Conservation (phyloP, 1,140 invertebrate genomes). For the Tribolium madens region DNA sequence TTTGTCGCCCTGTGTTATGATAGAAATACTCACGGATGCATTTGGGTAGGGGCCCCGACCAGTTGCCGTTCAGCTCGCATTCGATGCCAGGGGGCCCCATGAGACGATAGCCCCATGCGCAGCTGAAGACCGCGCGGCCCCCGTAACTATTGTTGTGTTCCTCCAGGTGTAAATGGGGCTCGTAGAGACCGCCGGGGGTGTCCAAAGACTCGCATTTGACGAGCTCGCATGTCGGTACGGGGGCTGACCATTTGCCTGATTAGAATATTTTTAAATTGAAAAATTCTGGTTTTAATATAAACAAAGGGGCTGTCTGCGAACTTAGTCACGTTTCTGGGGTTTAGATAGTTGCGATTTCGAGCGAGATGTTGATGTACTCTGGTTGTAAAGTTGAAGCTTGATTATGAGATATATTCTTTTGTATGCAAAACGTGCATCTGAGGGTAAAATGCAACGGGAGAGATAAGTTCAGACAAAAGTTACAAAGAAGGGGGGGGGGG, state of each 20-base stretch:
- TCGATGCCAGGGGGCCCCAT: constrained; percentile 79
- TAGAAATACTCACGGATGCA: constrained; percentile 73
- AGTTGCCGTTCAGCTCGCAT: constrained; percentile 81
- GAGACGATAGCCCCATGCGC: constrained; percentile 84
- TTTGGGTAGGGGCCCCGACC: constrained; percentile 81
- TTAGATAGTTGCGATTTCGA: background rate
- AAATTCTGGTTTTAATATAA: constrained; percentile 7
- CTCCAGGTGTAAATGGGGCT: constrained; percentile 70
- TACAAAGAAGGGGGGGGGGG: too few relatives aligned
- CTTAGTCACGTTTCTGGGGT: background rate
- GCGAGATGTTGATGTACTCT: constrained; percentile 8
- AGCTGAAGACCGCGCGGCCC: constrained; percentile 82
- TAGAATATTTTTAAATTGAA: constrained; percentile 2
- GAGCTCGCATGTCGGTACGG: constrained; percentile 77
- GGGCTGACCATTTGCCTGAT: constrained; percentile 81
- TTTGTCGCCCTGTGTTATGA: too few relatives aligned
- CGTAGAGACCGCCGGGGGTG: constrained; percentile 67
- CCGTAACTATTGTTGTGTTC: constrained; percentile 75
- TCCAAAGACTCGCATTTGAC: constrained; percentile 79
- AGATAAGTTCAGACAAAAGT: too few relatives aligned
- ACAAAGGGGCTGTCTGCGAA: background rate
- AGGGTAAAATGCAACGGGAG: too few relatives aligned
- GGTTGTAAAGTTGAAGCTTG: background rate
- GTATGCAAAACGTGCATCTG: background rate
- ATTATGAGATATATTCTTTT: background rate